A percentile compares a stretch with the other conserved stretches of the same genome.
Conservation (phyloP, 35 echinoderm and acorn worm species). For the Eucidaris tribuloides region DNA sequence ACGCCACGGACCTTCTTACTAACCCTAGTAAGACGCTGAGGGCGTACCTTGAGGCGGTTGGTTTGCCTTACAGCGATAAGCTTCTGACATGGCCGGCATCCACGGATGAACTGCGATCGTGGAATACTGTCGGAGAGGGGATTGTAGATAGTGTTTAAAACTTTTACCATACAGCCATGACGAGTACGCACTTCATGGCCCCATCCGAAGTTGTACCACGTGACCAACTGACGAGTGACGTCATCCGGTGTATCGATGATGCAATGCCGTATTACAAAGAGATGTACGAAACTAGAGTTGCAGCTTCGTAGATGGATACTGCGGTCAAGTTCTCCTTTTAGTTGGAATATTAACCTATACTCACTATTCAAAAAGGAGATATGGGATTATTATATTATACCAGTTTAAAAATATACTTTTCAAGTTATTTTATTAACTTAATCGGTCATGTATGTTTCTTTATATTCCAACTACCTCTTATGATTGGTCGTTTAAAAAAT, state of each 20-base stretch:
- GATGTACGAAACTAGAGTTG: not conserved
- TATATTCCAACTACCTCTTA: no score
- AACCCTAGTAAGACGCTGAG: not conserved
- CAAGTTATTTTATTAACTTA: no score
- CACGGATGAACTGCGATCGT: not conserved
- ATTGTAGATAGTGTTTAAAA: not conserved
- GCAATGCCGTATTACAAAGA: not conserved
- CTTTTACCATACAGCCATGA: not conserved
- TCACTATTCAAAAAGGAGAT: no score
- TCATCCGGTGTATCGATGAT: not conserved
- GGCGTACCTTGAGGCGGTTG: not conserved
- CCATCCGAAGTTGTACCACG: not conserved
- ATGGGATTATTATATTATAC: no score
- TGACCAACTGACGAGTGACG: not conserved
- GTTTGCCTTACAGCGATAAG: not conserved
- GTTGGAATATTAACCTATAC: no score
- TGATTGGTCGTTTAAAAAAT: no score
- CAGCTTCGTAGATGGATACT: no score
- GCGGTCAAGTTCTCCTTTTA: no score
- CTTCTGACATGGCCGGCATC: not conserved
- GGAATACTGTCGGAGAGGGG: not conserved
- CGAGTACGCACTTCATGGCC: not conserved
- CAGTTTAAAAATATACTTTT: no score
- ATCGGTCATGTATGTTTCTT: no score
- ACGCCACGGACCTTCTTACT: conserved; percentile 1